Base-by-base conservation (phyloP, 2,113 vertebrate genomes). In the Amblyornis subalaris region DNA sequence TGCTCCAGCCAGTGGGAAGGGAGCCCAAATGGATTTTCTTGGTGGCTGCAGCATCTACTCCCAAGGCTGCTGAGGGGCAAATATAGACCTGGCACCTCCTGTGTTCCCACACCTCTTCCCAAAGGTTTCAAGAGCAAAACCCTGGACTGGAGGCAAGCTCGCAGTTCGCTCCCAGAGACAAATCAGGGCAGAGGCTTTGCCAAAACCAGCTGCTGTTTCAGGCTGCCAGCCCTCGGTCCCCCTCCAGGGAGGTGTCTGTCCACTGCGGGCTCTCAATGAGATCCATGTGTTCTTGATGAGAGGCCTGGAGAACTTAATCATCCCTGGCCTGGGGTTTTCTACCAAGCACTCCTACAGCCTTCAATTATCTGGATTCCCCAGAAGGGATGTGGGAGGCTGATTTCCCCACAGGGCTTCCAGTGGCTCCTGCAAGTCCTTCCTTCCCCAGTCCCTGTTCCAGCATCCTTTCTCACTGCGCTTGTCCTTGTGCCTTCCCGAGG, bases 341-440 rank as follows among this genome's bases (percentile, higher is more conserved):
- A 20, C 64, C 60, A 73, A 78, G 42, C 26, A 17, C 17, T 94
- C 64, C 48, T 54, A 76, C 54, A 89, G 33, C 67, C 64, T 85
- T 79, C 74, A 90, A 88, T 96, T 94, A 93, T 88, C 71, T 58
- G 55, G 38, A 82, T 94, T 89, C 21, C 71, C 62, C 54, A 62
- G 51, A 91, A 74, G 22, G 74, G 69, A 89, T 87, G 78, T 88
- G 81, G 72, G 74, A 94, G 51, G 47, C 66, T 87, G 54, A 72
- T 85, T 89, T 65, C 47, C 62, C 62, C 12, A 6, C 85, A 91
- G 64, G 21, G 42, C 42, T 90, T 82, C 67, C 72, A 83, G 72
- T 7, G 22, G 47, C 22, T 95, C 35, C 58, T 65, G 25, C 24
- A 57, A 73, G 31, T 47, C 35, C 42, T 57, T 78, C 62, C n/a